phyloP scores from a whole-genome alignment of 2,888 invertebrate species.

The Cephus pygmeus region DNA sequence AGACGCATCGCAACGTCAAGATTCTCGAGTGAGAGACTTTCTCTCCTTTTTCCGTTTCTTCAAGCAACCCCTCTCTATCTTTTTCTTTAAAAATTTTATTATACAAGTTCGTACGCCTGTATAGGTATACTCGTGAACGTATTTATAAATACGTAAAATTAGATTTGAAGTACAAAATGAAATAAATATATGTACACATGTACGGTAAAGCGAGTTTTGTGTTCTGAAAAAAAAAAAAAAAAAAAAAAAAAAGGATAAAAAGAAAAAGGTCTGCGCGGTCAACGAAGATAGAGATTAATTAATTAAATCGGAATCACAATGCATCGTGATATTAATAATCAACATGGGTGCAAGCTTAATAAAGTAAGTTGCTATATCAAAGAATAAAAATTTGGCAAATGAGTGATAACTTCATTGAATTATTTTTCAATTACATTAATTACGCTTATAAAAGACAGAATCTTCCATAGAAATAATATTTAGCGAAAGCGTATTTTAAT shows the following conservation, averaged over 20 bases:
- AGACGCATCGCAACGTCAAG: neutral
- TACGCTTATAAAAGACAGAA: neutral
- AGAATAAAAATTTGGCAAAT: neutral
- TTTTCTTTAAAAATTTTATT: neutral
- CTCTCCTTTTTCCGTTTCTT: neutral
- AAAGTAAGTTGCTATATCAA: slow-evolving; percentile 20
- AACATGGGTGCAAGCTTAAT: slow-evolving; percentile 9
- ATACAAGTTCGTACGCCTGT: neutral
- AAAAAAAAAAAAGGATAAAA: neutral
- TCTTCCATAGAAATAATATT: too few relatives aligned
- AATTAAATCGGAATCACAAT: neutral
- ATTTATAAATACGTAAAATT: neutral
- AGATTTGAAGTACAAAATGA: neutral
- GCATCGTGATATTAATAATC: neutral
- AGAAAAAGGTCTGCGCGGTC: neutral
- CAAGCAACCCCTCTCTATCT: neutral
- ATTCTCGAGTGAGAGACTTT: neutral
- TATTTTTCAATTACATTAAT: neutral
- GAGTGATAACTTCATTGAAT: neutral
- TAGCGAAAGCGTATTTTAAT: neutral
- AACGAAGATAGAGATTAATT: neutral
- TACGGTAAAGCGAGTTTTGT: neutral
- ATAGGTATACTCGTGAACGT: neutral
- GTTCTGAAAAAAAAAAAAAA: neutral
- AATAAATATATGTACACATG: neutral